Conservation (phyloP, 2,113 vertebrate species). For the Esox niger region DNA sequence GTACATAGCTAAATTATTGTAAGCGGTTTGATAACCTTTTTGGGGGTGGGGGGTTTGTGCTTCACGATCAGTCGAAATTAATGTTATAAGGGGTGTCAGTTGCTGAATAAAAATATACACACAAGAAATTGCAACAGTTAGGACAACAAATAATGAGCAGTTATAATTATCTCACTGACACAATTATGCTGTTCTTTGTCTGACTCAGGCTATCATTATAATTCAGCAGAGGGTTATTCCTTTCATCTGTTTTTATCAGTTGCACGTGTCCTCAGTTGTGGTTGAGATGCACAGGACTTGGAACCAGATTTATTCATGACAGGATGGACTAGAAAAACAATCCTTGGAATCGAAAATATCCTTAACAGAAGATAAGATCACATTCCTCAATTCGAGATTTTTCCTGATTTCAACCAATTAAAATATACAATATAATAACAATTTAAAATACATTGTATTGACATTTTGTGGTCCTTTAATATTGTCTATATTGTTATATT, state of each 20-base stretch:
- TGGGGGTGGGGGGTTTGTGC: too few relatives aligned
- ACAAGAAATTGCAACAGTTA: too few relatives aligned
- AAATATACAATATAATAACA: background rate
- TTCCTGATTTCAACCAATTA: background rate
- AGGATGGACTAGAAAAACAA: slow-evolving; percentile 7
- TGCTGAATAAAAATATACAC: too few relatives aligned
- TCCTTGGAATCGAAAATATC: background rate
- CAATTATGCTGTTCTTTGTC: background rate
- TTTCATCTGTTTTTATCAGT: slow-evolving; percentile 43
- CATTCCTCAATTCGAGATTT: background rate
- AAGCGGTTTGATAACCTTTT: too few relatives aligned
- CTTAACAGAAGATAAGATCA: background rate
- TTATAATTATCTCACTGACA: background rate
- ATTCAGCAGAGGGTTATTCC: slow-evolving; percentile 8
- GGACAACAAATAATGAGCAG: too few relatives aligned
- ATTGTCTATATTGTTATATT: background rate
- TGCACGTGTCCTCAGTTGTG: slow-evolving; percentile 41
- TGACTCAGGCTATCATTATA: background rate
- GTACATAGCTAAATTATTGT: too few relatives aligned
- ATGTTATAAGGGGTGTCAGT: too few relatives aligned
- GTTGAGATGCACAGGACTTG: slow-evolving; percentile 22
- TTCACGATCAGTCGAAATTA: too few relatives aligned
- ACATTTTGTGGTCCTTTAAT: background rate
- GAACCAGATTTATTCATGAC: slow-evolving; percentile 10
- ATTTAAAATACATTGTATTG: background rate